Evolutionary conservation across 2,113 vertebrate species (phyloP).

Genomic region (Calonectris borealis): DNA sequence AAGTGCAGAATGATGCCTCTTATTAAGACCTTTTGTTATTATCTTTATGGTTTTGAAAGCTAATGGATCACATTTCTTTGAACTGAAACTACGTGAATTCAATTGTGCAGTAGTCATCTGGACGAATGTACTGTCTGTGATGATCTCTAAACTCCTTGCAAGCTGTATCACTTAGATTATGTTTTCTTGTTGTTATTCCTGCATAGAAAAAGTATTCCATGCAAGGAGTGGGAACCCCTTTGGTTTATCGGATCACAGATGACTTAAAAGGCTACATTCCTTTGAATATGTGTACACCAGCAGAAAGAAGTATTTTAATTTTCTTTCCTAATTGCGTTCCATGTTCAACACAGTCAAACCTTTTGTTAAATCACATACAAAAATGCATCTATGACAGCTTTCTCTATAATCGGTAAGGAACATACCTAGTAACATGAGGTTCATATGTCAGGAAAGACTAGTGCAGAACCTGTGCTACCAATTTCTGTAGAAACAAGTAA

Average conservation of each 20-base stretch:
- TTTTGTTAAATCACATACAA: background rate
- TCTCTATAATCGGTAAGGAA: background rate
- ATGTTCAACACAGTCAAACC: background rate
- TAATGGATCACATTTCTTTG: background rate
- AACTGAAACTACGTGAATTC: background rate
- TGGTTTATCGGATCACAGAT: background rate
- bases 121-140: background rate
- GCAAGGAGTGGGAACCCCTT: background rate
- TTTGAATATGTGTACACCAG: background rate
- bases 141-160: background rate
- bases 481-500: background rate
- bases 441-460: background rate
- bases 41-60: background rate
- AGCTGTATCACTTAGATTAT: background rate
- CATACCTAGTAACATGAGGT: background rate
- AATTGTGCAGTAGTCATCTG: background rate
- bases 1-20: background rate
- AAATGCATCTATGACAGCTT: background rate
- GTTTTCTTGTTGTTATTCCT: background rate
- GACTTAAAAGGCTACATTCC: background rate
- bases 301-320: background rate
- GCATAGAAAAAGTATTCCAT: background rate
- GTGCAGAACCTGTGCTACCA: background rate
- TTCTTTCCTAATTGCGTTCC: background rate
- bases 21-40: background rate